These are phyloP conservation scores for Hippoglossus hippoglossus DNA, from an alignment of 2,797 vertebrate species.

Conservation along the genomic window DNA sequence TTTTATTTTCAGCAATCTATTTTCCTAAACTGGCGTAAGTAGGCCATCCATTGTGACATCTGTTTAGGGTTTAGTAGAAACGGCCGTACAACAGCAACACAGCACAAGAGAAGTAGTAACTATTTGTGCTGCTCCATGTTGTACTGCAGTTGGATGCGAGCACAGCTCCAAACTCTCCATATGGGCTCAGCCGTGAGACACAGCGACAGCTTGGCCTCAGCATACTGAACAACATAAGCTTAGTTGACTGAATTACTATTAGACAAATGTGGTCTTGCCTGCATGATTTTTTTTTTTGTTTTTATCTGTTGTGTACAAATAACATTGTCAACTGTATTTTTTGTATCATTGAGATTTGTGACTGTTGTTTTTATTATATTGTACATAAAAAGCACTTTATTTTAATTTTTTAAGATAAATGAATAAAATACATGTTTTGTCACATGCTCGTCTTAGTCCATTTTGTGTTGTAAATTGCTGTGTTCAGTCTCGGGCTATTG, in stretches of 20 bases:
- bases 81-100: constrained; percentile 39
- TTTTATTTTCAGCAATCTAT: constrained; percentile 53
- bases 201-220: constrained; percentile 57
- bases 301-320: constrained; percentile 80
- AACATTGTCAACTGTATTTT: constrained; percentile 84
- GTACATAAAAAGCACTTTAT: constrained; percentile 88
- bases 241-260: constrained; percentile 78
- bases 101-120: constrained; percentile 55
- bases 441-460: constrained; percentile 29
- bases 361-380: constrained; percentile 86
- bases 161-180: constrained; percentile 55
- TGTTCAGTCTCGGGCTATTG: neutral
- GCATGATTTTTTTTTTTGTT: constrained; percentile 75
- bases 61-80: constrained; percentile 42
- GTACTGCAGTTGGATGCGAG: constrained; percentile 46
- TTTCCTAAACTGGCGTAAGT: constrained; percentile 59
- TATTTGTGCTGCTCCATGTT: constrained; percentile 64
- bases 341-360: constrained; percentile 85
- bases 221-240: constrained; percentile 62
- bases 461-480: neutral
- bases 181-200: constrained; percentile 50
- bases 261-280: constrained; percentile 84
- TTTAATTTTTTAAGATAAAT: constrained; percentile 85
- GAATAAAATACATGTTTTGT: constrained; percentile 82
- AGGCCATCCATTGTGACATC: constrained; percentile 44